A percentile compares a stretch with the other conserved stretches of the same genome.
phyloP scores from a whole-genome alignment of 1,140 invertebrate species.

The Pseudobourletiella spinata region DNA sequence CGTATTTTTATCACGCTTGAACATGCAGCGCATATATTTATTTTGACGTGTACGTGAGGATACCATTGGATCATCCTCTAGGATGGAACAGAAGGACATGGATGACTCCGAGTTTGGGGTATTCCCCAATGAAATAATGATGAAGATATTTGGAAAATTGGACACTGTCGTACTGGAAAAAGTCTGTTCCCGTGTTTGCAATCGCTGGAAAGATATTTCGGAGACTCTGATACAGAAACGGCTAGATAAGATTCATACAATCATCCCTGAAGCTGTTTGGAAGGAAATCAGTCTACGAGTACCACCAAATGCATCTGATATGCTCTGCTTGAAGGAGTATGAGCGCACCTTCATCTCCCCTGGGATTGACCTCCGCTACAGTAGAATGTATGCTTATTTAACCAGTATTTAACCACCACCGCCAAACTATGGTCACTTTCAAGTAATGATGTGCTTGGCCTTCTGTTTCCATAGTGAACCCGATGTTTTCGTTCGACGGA shows the following conservation, averaged over 20 bases:
- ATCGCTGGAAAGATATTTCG: not conserved
- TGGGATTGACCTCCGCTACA: not conserved
- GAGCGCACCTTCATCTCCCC: slow-evolving; percentile 3
- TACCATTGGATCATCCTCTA: too few relatives aligned
- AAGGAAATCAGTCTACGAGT: not conserved
- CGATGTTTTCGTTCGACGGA: slow-evolving; percentile 3
- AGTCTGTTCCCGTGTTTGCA: not conserved
- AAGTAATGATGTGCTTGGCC: not conserved
- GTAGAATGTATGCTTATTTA: slow-evolving; percentile 3
- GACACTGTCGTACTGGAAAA: slow-evolving; percentile 2
- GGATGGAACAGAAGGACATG: not conserved
- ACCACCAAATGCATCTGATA: not conserved
- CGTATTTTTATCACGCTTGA: too few relatives aligned
- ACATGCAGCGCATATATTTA: too few relatives aligned
- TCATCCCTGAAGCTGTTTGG: not conserved
- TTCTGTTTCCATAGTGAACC: not conserved
- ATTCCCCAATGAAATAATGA: slow-evolving; percentile 5
- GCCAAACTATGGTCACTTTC: too few relatives aligned
- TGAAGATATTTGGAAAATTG: slow-evolving; percentile 3
- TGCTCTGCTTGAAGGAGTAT: slow-evolving; percentile 12
- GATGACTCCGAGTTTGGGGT: not conserved
- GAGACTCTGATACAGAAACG: not conserved
- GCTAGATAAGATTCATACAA: not conserved
- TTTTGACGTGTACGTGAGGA: too few relatives aligned
- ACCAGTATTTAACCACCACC: too few relatives aligned